Percentiles rank a stretch among this genome's conserved stretches.
Conservation (phyloP, 2,888 invertebrate genomes). For the Crioceris asparagi region DNA sequence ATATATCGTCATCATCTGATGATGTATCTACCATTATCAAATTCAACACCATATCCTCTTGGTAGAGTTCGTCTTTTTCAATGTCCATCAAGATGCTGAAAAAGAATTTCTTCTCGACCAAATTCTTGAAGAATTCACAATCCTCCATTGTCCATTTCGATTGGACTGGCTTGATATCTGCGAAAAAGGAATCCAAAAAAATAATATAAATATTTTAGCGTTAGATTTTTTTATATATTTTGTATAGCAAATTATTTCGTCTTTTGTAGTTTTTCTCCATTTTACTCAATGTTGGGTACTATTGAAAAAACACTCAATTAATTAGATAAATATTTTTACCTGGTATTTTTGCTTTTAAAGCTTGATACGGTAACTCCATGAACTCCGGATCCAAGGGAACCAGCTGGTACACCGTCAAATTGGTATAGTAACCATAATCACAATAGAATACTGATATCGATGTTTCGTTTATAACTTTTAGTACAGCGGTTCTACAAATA, state of each 20-base stretch:
- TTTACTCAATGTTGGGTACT: background rate
- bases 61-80: constrained; percentile 49
- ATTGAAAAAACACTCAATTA: constrained; percentile 5
- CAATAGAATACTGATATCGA: constrained; percentile 52
- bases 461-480: constrained; percentile 43
- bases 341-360: constrained; percentile 51
- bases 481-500: constrained; percentile 42
- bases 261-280: too few relatives aligned
- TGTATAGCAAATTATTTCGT: too few relatives aligned
- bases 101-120: constrained; percentile 59
- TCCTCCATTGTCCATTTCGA: constrained; percentile 62
- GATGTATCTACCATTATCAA: constrained; percentile 63
- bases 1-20: constrained; percentile 53
- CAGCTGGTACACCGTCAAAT: constrained; percentile 44
- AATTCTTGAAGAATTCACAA: constrained; percentile 58
- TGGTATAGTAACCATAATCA: constrained; percentile 54
- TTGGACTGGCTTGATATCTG: constrained; percentile 43
- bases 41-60: constrained; percentile 50
- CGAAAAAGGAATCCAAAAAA: constrained; percentile 10
- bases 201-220: too few relatives aligned
- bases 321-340: constrained; percentile 36
- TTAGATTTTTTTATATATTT: too few relatives aligned
- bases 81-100: constrained; percentile 56
- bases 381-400: constrained; percentile 46
- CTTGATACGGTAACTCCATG: constrained; percentile 51